Evolutionary conservation across 2,888 invertebrate species (phyloP).

Genomic region (Parapristionchus giblindavisi): DNA sequence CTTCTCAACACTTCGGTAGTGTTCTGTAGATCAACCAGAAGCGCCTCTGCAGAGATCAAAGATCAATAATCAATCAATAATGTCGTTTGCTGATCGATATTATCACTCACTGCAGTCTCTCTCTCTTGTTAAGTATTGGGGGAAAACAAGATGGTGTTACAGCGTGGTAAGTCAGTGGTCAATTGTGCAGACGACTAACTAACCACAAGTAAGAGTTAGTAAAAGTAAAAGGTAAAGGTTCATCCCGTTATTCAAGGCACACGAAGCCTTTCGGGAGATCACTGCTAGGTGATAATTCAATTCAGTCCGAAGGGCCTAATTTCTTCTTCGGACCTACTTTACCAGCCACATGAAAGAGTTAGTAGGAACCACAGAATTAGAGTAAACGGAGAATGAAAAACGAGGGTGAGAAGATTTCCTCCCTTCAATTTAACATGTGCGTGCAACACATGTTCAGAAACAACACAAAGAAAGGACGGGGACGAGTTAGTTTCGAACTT

Average conservation of each 20-base stretch:
- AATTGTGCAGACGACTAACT: neutral
- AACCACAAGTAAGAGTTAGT: neutral
- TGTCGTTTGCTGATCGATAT: neutral
- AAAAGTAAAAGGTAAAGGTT: conserved; percentile 7
- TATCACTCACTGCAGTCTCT: neutral
- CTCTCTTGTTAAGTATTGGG: conserved; percentile 8
- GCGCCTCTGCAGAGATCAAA: conserved; percentile 80
- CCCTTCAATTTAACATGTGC: conserved; percentile 19
- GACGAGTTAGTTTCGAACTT: neutral
- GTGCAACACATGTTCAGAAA: conserved; percentile 13
- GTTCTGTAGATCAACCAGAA: conserved; percentile 90
- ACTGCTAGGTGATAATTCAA: no score
- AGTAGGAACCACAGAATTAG: no score
- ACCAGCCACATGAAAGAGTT: no score
- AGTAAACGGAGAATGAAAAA: conserved; percentile 19
- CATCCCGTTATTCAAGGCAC: no score
- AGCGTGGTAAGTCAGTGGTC: no score
- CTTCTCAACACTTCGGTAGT: conserved; percentile 81
- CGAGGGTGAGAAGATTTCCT: conserved; percentile 10
- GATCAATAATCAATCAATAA: neutral
- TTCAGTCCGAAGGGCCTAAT: no score
- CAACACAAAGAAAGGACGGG: neutral
- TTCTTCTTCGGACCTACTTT: no score
- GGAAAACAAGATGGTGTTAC: no score
- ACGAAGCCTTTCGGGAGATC: no score